Percentiles rank a stretch among this genome's conserved stretches.
Evolutionary conservation across 2,888 invertebrate genomes (phyloP).

Genomic region (Phanerotoma sp.): DNA sequence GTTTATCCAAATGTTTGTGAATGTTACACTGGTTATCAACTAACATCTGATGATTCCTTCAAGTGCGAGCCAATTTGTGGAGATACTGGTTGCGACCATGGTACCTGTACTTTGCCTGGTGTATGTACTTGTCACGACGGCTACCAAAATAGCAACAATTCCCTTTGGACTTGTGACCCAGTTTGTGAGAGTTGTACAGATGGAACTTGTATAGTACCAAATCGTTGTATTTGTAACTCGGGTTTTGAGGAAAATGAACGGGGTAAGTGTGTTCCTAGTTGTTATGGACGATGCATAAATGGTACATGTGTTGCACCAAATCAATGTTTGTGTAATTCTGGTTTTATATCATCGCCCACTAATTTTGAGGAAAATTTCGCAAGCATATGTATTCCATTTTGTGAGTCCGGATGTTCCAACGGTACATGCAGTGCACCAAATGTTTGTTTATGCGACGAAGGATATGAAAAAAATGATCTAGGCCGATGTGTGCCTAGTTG

Average conservation of each 20-base stretch:
- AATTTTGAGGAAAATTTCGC: not conserved
- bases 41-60: constrained; percentile 5
- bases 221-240: constrained; percentile 53
- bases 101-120: constrained; percentile 20
- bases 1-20: constrained; percentile 52
- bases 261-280: constrained; percentile 36
- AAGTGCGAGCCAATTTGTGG: constrained; percentile 29
- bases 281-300: constrained; percentile 46
- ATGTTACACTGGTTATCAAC: constrained; percentile 44
- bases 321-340: constrained; percentile 36
- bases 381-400: constrained; percentile 21
- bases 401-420: constrained; percentile 34
- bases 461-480: constrained; percentile 32
- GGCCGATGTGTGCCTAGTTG: constrained; percentile 44
- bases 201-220: constrained; percentile 51
- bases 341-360: constrained; percentile 22
- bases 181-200: constrained; percentile 53
- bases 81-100: constrained; percentile 40
- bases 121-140: constrained; percentile 18
- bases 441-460: constrained; percentile 31
- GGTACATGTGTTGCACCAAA: constrained; percentile 38
- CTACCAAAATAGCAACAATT: constrained; percentile 1
- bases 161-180: constrained; percentile 25
- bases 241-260: constrained; percentile 31
- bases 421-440: constrained; percentile 36